Evolutionary conservation across 2,113 vertebrate genomes (phyloP).

Genomic region (Emydura subglobosa): DNA sequence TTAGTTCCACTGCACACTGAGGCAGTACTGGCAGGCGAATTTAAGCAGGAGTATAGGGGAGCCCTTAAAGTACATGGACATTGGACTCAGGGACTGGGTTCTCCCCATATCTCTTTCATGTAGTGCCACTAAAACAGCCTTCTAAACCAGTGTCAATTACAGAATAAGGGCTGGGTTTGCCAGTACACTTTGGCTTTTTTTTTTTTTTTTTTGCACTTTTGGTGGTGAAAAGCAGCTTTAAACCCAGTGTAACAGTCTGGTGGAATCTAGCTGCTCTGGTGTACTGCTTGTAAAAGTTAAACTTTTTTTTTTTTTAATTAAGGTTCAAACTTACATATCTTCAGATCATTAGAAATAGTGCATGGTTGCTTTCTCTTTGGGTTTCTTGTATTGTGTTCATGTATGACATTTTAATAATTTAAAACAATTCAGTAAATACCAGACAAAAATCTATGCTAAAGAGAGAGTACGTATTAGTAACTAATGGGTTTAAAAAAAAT

Average conservation of each 20-base stretch:
- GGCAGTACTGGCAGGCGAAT: background rate
- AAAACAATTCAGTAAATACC: background rate
- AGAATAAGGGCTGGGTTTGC: background rate
- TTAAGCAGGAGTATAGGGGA: background rate
- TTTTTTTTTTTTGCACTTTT: background rate
- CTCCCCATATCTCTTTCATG: background rate
- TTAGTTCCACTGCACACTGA: background rate
- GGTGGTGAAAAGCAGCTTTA: background rate
- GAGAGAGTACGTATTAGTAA: background rate
- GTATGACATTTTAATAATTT: background rate
- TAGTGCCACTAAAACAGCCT: background rate
- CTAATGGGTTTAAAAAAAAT: background rate
- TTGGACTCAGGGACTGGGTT: background rate
- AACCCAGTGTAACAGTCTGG: background rate
- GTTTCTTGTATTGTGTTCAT: background rate
- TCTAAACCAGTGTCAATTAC: background rate
- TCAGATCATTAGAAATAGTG: background rate
- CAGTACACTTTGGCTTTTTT: background rate
- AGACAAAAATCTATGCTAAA: background rate
- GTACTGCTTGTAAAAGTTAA: background rate
- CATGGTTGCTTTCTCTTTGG: background rate
- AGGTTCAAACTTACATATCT: background rate
- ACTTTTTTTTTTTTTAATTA: background rate
- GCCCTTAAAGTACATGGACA: background rate
- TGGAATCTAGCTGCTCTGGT: background rate